phyloP scores from a whole-genome alignment of 1,140 invertebrate genomes.

The Bombus balteatus region DNA sequence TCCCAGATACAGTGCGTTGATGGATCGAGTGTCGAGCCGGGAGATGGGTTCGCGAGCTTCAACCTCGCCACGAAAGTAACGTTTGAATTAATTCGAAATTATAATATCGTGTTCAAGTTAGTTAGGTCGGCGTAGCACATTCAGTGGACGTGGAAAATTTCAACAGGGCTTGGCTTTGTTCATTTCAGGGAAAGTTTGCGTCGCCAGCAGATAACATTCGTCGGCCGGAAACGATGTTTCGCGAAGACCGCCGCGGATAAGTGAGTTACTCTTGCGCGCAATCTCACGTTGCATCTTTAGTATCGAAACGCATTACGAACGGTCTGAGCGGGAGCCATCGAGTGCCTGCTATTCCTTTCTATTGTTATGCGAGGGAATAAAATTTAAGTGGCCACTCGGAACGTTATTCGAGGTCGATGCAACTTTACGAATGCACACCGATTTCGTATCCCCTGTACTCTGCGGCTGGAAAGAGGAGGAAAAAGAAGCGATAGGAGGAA shows the following conservation, averaged over 20 bases:
- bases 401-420: not conserved
- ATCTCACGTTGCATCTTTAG: constrained; percentile 68
- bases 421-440: not conserved
- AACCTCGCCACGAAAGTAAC: not conserved
- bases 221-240: constrained; percentile 1
- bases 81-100: not conserved
- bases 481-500: not conserved
- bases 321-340: not conserved
- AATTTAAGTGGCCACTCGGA: not conserved
- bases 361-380: constrained; percentile 31
- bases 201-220: not conserved
- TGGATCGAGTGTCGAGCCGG: constrained; percentile 12
- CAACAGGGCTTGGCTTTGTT: not conserved
- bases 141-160: not conserved
- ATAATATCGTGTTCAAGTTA: not conserved
- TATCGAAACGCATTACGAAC: constrained; percentile 47
- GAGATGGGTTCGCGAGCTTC: not conserved
- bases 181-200: no score
- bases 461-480: not conserved
- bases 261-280: constrained; percentile 20
- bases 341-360: constrained; percentile 5
- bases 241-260: not conserved
- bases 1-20: not conserved
- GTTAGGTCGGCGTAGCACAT: not conserved
- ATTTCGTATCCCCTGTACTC: not conserved